phyloP scores from a whole-genome alignment of 2,888 invertebrate genomes.

The Pandemis heparana region DNA sequence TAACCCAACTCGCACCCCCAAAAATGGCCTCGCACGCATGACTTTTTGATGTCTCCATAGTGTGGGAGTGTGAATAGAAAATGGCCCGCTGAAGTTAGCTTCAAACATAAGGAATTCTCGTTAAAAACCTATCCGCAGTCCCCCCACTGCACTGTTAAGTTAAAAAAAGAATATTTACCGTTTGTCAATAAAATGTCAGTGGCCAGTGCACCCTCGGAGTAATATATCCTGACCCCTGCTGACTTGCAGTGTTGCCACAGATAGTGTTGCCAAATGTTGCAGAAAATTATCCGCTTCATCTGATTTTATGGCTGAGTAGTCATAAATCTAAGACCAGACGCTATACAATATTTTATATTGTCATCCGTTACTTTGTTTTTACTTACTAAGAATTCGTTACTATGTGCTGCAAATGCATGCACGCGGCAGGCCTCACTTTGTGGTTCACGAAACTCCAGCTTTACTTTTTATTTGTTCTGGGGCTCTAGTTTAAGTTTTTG shows the following conservation, averaged over 20 bases:
- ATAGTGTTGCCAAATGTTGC: slow-evolving; percentile 13
- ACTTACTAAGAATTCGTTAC: too few relatives aligned
- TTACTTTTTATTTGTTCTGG: too few relatives aligned
- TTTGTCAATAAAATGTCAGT: slow-evolving; percentile 45
- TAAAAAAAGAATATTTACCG: slow-evolving; percentile 38
- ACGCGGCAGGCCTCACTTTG: too few relatives aligned
- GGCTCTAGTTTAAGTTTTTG: too few relatives aligned
- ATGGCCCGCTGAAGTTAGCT: background rate
- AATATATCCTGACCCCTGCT: slow-evolving; percentile 41
- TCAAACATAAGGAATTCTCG: background rate
- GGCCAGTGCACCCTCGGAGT: slow-evolving; percentile 39
- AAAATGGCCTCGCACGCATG: too few relatives aligned
- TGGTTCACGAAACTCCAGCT: too few relatives aligned
- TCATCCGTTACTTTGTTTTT: too few relatives aligned
- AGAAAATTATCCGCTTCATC: slow-evolving; percentile 7
- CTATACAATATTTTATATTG: too few relatives aligned
- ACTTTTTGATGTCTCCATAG: too few relatives aligned
- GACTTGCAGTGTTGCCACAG: slow-evolving; percentile 18
- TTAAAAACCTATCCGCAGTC: slow-evolving; percentile 11
- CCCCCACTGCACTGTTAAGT: slow-evolving; percentile 4
- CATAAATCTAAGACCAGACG: background rate
- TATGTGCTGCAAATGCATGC: too few relatives aligned
- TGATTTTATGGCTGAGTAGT: slow-evolving; percentile 2
- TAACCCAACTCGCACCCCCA: too few relatives aligned
- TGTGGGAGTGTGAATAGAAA: background rate